Percentiles rank a stretch among this genome's conserved stretches.
Evolutionary conservation across 2,113 vertebrate genomes (phyloP).

Genomic region (Chamaea fasciata): DNA sequence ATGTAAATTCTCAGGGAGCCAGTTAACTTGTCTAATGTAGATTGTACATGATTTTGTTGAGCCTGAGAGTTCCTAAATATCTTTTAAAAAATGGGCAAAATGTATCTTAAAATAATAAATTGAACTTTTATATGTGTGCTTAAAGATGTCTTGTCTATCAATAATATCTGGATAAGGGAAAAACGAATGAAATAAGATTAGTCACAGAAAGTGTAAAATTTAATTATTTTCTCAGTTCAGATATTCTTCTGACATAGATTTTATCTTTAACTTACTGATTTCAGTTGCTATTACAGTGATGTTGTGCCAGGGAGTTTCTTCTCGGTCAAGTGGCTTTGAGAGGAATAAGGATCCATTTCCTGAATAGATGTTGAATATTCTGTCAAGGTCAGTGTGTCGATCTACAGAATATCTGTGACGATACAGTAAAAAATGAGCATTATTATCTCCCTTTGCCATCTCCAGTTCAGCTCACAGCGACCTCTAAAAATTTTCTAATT

Average conservation of each 20-base stretch:
- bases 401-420: conserved; percentile 90
- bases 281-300: conserved; percentile 91
- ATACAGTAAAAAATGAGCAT: neutral
- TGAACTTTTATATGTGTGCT: neutral
- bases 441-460: neutral
- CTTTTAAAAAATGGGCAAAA: neutral
- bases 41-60: neutral
- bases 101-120: neutral
- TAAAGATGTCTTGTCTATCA: neutral
- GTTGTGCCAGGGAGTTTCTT: conserved; percentile 93
- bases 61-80: neutral
- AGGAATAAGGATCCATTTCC: conserved; percentile 92
- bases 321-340: conserved; percentile 87
- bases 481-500: neutral
- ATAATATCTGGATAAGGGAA: neutral
- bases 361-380: conserved; percentile 88
- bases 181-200: neutral
- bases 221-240: neutral
- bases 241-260: neutral
- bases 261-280: conserved; percentile 80
- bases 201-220: neutral
- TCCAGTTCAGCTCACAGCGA: neutral
- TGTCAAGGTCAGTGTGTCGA: conserved; percentile 89
- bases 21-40: neutral
- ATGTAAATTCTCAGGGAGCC: neutral